Base-by-base conservation (phyloP, 2,797 vertebrate genomes). In the Galagoides demidoff region DNA sequence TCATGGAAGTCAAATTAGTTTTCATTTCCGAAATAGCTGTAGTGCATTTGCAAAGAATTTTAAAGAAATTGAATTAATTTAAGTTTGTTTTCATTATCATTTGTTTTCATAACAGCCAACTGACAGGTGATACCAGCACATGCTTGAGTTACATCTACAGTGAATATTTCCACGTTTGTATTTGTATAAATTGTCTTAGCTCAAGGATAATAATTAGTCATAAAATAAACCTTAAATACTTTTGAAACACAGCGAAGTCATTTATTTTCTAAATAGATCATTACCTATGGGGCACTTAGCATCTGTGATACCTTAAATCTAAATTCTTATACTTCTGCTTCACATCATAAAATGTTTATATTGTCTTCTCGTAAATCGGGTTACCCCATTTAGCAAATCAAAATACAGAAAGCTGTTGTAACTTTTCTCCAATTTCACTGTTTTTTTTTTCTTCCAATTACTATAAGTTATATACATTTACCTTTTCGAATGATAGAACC, bases 81-180 rank as follows among this genome's bases (percentile, higher is more conserved):
- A 64, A 95, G 70, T 97, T 97, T 96, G 57, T 96, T 97, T 96
- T 95, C 95, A 96, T 98, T 97, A 95, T 64, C 95, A 95, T 95
- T 93, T 97, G 92, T 96, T 97, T 97, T 96, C 79, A 70, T 95
- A 97, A 91, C 85, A 94, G 7, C 55, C 81, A 96, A 97, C 31
- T 94, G 92, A 96, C 85, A 97, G 95, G 93, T 93, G 93, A 96
- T 95, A 90, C 81, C 92, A 89, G 22, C 22, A 79, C 43, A 93
- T 94, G 88, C 83, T 96, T 92, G 88, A 97, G 92, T 96, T 96
- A 93, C 8, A 95, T 96, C 61, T 74, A 82, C 0, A 45, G 34
- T 68, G 89, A 96, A 96, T 96, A 49, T 93, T 96, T 97, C 83
- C 68, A 88, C 88, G 63, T 95, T 96, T 95, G 34, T 97, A 77